These are phyloP conservation scores for Chlorops oryzae DNA, from an alignment of 1,140 invertebrate genomes.

Conservation along the genomic window DNA sequence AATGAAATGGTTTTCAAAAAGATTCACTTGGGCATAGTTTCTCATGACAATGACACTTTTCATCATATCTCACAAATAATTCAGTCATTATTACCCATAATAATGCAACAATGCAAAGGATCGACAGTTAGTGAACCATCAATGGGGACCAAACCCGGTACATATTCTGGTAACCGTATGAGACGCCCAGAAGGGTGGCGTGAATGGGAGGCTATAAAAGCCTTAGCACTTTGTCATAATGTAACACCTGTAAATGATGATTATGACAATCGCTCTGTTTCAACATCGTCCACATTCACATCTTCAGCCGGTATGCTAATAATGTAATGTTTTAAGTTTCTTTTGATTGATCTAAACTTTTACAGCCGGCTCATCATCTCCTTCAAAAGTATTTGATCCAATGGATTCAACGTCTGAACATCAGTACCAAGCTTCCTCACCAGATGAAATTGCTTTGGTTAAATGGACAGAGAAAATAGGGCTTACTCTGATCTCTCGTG, in stretches of 20 bases:
- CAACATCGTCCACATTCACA: slow-evolving; percentile 55
- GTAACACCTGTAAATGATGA: slow-evolving; percentile 94
- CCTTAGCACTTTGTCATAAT: slow-evolving; percentile 96
- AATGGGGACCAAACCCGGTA: slow-evolving; percentile 27
- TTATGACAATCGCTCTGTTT: slow-evolving; percentile 52
- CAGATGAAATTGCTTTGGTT: slow-evolving; percentile 85
- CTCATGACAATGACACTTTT: slow-evolving; percentile 81
- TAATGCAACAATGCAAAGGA: slow-evolving; percentile 27
- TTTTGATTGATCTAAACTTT: background rate
- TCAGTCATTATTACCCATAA: slow-evolving; percentile 45
- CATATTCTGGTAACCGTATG: slow-evolving; percentile 50
- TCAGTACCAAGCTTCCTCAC: slow-evolving; percentile 82
- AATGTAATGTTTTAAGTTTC: background rate
- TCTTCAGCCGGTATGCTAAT: slow-evolving; percentile 35
- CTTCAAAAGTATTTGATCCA: slow-evolving; percentile 50
- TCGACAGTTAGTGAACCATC: slow-evolving; percentile 28
- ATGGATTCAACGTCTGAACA: slow-evolving; percentile 45
- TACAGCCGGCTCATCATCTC: slow-evolving; percentile 36
- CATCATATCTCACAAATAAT: slow-evolving; percentile 45
- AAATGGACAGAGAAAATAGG: slow-evolving; percentile 74
- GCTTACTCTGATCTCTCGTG: slow-evolving; percentile 74
- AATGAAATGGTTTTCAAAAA: slow-evolving; percentile 99
- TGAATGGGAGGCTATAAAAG: slow-evolving; percentile 86
- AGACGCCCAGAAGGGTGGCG: slow-evolving; percentile 67
- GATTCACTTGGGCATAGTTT: slow-evolving; percentile 83